phyloP scores from a whole-genome alignment of 2,113 vertebrate species.

The Choloepus hoffmanni region DNA sequence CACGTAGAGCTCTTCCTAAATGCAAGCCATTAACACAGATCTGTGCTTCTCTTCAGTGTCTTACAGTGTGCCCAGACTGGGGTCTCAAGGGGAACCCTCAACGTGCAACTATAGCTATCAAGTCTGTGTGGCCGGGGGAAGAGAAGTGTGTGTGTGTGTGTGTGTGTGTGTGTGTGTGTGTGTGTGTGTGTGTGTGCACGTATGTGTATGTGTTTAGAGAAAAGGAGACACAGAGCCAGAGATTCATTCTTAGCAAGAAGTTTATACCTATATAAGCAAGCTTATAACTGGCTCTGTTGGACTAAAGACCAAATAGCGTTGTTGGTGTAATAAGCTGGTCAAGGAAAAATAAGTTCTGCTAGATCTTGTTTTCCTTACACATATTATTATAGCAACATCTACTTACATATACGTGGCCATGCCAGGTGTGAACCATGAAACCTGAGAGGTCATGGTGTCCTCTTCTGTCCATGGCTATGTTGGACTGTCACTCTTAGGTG shows the following conservation, averaged over 20 bases:
- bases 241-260: not conserved
- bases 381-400: accelerated
- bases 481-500: no score
- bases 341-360: not conserved
- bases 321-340: accelerated
- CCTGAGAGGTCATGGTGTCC: not conserved
- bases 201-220: not conserved
- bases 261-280: no score
- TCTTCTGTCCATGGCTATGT: not conserved
- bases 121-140: not conserved
- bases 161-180: not conserved
- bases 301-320: not conserved
- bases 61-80: accelerated
- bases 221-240: no score
- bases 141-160: not conserved
- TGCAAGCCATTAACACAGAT: not conserved
- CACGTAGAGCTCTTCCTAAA: accelerated
- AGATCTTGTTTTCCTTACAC: not conserved
- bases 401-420: accelerated
- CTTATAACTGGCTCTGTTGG: not conserved
- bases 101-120: accelerated
- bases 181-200: not conserved
- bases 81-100: no score
- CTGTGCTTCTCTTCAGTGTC: not conserved
- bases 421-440: accelerated